Evolutionary conservation across 2,797 vertebrate species (phyloP).

Genomic region (Pampus argenteus): DNA sequence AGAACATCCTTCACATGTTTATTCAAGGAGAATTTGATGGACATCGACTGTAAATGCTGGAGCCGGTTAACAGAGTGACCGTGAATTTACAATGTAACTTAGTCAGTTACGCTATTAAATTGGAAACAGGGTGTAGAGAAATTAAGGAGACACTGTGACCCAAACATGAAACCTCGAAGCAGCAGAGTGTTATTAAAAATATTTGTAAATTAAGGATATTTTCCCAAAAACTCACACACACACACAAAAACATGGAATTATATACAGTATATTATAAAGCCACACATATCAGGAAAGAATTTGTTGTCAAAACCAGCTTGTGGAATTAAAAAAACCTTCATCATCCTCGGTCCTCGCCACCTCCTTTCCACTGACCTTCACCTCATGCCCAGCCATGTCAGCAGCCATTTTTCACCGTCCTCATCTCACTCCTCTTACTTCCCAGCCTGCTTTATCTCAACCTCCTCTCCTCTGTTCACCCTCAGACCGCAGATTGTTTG

Average conservation of each 20-base stretch:
- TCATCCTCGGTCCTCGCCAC: neutral
- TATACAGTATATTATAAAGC: slow-evolving; percentile 24
- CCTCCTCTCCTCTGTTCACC: slow-evolving; percentile 47
- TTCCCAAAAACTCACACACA: neutral
- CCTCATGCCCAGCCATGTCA: slow-evolving; percentile 40
- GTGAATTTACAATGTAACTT: neutral
- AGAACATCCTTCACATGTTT: neutral
- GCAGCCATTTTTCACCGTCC: slow-evolving; percentile 22
- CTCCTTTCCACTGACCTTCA: slow-evolving; percentile 51
- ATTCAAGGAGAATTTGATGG: neutral
- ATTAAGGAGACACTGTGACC: neutral
- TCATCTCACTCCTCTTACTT: slow-evolving; percentile 14
- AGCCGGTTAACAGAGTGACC: neutral
- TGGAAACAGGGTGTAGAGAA: neutral
- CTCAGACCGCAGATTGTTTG: slow-evolving; percentile 72
- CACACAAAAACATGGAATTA: slow-evolving; percentile 15
- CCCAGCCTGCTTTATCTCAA: slow-evolving; percentile 41
- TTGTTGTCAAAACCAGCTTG: slow-evolving; percentile 18
- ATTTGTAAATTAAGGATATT: slow-evolving; percentile 20
- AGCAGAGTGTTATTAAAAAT: slow-evolving; percentile 1
- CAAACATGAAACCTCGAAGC: slow-evolving; percentile 16
- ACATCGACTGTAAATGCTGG: neutral
- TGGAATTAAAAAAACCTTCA: slow-evolving; percentile 30
- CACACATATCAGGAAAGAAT: slow-evolving; percentile 33
- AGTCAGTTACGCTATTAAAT: neutral